A percentile compares a stretch with the other conserved stretches of the same genome.
Conservation (phyloP, 2,888 invertebrate species). For the Lysandra bellargus region DNA sequence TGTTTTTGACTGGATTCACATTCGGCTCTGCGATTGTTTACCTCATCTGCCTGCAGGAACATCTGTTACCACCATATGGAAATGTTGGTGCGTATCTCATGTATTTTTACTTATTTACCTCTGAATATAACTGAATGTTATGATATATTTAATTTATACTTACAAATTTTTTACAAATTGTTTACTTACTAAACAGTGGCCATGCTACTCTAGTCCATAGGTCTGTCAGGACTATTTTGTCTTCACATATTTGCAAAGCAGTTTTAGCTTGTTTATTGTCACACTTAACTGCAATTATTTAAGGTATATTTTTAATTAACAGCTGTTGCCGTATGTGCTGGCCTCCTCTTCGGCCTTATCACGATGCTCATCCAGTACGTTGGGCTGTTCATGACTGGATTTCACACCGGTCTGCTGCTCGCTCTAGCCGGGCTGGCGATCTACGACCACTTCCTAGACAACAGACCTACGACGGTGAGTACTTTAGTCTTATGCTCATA, state of each 20-base stretch:
- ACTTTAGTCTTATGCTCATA: not conserved
- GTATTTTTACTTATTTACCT: conserved; percentile 42
- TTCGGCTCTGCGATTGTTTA: conserved; percentile 91
- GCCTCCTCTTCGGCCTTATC: conserved; percentile 88
- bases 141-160: too few species aligned
- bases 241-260: too few species aligned
- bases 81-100: conserved; percentile 79
- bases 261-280: not conserved
- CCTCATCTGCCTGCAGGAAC: conserved; percentile 89
- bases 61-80: conserved; percentile 88
- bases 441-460: conserved; percentile 81
- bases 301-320: conserved; percentile 43
- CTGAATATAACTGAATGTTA: not conserved
- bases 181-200: too few species aligned
- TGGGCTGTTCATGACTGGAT: conserved; percentile 89
- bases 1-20: conserved; percentile 93
- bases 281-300: not conserved
- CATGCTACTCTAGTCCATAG: too few species aligned
- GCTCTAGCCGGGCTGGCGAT: conserved; percentile 81
- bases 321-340: conserved; percentile 87
- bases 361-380: conserved; percentile 91
- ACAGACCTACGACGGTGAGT: conserved; percentile 79
- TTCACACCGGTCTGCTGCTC: conserved; percentile 86
- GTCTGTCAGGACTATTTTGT: too few species aligned
- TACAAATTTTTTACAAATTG: too few species aligned